These are phyloP conservation scores for Chymomyza fuscimana DNA, from an alignment of 2,888 invertebrate species.

Conservation along the genomic window DNA sequence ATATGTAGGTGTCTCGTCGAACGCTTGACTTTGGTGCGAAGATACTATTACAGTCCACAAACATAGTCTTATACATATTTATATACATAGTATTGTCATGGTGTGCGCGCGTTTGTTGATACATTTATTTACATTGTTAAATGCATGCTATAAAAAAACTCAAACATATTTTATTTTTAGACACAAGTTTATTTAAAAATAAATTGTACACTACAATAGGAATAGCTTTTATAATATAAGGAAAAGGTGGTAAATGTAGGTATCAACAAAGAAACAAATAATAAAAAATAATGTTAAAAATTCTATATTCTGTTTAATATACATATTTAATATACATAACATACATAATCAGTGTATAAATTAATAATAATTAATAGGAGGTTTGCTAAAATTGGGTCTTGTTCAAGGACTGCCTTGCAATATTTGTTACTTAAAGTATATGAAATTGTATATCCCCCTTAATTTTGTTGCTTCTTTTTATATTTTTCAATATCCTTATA, in stretches of 20 bases:
- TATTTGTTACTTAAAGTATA: no score
- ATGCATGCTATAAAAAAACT: constrained; percentile 48
- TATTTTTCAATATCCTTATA: no score
- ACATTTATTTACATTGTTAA: constrained; percentile 63
- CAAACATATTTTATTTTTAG: constrained; percentile 46
- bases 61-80: constrained; percentile 6
- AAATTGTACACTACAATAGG: not conserved
- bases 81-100: constrained; percentile 14
- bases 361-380: no score
- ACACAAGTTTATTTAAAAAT: constrained; percentile 26
- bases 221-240: not conserved
- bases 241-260: not conserved
- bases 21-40: constrained; percentile 19
- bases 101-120: constrained; percentile 37
- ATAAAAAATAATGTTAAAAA: no score
- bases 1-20: constrained; percentile 17
- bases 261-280: not conserved
- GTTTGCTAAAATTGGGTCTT: no score
- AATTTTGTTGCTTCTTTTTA: no score
- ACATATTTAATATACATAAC: no score
- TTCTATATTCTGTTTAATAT: no score
- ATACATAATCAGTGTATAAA: no score
- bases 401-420: no score
- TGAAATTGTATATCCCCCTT: no score
- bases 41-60: constrained; percentile 15